Evolutionary conservation across 1,140 invertebrate genomes (phyloP).

Genomic region (Oryctes rhinoceros): DNA sequence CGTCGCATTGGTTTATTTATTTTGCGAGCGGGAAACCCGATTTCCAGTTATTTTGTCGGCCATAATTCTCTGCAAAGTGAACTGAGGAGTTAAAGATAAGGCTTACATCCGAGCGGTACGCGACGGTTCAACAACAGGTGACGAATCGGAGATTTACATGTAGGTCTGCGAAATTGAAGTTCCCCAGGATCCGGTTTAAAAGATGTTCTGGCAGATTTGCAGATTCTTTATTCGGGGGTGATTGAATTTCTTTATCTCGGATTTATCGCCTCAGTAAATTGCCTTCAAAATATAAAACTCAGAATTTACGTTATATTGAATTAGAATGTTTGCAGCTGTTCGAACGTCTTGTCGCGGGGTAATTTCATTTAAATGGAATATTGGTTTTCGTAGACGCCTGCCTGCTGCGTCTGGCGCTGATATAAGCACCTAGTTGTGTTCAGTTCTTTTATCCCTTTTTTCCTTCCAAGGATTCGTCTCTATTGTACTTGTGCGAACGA

Average conservation of each 20-base stretch:
- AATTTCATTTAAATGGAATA: slow-evolving; percentile 38
- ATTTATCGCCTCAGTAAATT: slow-evolving; percentile 37
- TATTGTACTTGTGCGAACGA: slow-evolving; percentile 3
- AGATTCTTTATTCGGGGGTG: slow-evolving; percentile 38
- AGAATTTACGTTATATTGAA: slow-evolving; percentile 36
- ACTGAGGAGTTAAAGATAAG: slow-evolving; percentile 34
- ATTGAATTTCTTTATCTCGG: slow-evolving; percentile 39
- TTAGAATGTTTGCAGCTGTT: slow-evolving; percentile 34
- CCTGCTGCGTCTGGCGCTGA: not conserved
- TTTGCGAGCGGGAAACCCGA: not conserved
- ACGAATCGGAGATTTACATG: slow-evolving; percentile 40
- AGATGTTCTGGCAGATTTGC: slow-evolving; percentile 38
- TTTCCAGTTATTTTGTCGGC: slow-evolving; percentile 26
- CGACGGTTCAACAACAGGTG: slow-evolving; percentile 34
- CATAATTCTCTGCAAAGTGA: slow-evolving; percentile 16
- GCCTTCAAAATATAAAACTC: slow-evolving; percentile 37
- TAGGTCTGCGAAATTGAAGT: slow-evolving; percentile 39
- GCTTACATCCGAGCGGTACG: not conserved
- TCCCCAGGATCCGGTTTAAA: slow-evolving; percentile 11
- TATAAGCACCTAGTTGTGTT: not conserved
- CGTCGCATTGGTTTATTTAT: slow-evolving; percentile 8
- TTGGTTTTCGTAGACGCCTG: slow-evolving; percentile 18
- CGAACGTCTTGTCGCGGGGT: slow-evolving; percentile 28
- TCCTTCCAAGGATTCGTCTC: not conserved
- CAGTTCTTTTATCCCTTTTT: not conserved